Evolutionary conservation across 1,140 invertebrate genomes (phyloP), one percentile per base, ranked within the genome.

Genomic region (Proctacanthus coquilletti): DNA sequence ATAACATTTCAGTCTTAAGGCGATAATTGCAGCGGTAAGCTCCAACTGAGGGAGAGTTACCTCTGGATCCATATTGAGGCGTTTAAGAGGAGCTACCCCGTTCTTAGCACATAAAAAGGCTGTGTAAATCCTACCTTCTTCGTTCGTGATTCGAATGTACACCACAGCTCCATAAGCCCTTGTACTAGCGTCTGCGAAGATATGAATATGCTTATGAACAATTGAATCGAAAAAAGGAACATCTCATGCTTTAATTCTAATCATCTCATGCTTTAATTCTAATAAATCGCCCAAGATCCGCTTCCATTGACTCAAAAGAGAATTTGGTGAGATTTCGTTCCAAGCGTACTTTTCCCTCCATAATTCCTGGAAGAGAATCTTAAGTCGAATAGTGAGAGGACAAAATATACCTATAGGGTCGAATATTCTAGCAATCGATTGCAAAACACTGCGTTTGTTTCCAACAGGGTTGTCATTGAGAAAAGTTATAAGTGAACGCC

Each of bases 351-450:
- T 42, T 42, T 11, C 10, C 40, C 40, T 42, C 55, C 58, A 56
- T 2, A 62, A 9, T 35, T 51, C 47, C 44, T 63, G 58, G n/a
- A 62, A 51, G 2, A 61, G 43, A 18, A 60, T 44, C 42, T 63
- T 62, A 2, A 45, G 47, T 5, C 14, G 32, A 9, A 62, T 46
- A 4, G 48, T 43, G 18, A 54, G 23, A 10, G 61, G 61, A 10
- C 47, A 39, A 11, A 58, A 35, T 43, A 51, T 52, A 13, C 57
- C 60, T n/a, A 64, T 34, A 35, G 56, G 57, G 36, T 62, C 59
- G 34, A 44, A 63, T 4, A 59, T 20, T 40, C 42, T 43, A 4
- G 56, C 43, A 8, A 56, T 42, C 18, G 51, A 40, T 8, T 50
- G 49, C 5, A 60, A 34, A 6, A 56, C 34, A n/a, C 39, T 39